Percentiles rank a stretch among this genome's conserved stretches.
phyloP scores from a whole-genome alignment of 92 coral and sea anemone genomes.

The Desmophyllum pertusum region DNA sequence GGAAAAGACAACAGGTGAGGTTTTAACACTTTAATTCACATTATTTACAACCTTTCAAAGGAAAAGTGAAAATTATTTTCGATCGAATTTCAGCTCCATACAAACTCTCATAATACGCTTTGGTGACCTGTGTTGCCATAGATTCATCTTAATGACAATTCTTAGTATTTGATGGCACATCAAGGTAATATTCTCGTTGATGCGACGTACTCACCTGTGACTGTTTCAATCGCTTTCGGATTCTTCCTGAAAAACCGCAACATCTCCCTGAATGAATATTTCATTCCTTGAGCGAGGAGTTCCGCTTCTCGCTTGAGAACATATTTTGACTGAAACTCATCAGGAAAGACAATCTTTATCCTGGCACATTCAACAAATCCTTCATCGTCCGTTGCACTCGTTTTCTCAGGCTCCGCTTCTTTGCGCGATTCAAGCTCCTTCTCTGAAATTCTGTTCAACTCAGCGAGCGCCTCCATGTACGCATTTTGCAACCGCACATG shows the following conservation, averaged over 20 bases:
- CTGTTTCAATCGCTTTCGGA: conserved; percentile 79
- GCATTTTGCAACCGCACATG: conserved; percentile 46
- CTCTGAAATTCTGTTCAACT: neutral
- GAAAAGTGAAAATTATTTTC: too few relatives aligned
- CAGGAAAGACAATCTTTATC: neutral
- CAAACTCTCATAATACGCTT: too few relatives aligned
- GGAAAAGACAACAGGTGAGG: too few relatives aligned
- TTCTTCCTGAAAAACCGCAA: conserved; percentile 79
- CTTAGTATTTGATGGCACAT: too few relatives aligned
- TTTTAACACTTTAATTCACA: too few relatives aligned
- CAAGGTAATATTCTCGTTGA: too few relatives aligned
- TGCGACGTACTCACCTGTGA: conserved; percentile 68
- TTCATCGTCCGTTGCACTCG: neutral
- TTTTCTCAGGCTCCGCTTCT: too few relatives aligned
- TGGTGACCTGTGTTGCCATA: too few relatives aligned
- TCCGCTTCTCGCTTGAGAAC: conserved; percentile 45
- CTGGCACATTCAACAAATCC: neutral
- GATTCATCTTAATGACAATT: too few relatives aligned
- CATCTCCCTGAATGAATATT: conserved; percentile 70
- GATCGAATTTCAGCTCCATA: too few relatives aligned
- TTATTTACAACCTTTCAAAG: too few relatives aligned
- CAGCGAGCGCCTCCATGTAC: conserved; percentile 7
- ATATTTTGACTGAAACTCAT: conserved; percentile 37
- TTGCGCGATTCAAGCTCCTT: neutral
- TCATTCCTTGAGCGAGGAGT: conserved; percentile 55